Evolutionary conservation across 2,113 vertebrate species (phyloP), one percentile per base, ranked within the genome.

Genomic region (Neoarius graeffei): DNA sequence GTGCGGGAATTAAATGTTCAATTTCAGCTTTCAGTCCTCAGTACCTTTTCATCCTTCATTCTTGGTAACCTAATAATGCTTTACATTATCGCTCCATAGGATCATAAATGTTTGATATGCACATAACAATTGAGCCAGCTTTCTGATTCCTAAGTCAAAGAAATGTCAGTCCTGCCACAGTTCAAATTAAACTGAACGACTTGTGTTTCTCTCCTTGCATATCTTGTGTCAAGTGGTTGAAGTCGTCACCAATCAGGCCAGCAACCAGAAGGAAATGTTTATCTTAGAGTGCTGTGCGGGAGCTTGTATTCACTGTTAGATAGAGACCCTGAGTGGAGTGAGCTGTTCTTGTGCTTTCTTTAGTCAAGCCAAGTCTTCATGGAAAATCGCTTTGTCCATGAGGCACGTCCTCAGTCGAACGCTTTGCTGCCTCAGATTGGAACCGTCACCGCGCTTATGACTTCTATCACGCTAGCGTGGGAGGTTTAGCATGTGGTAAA

Each of bases 41-140:
- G 27, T 66, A 64, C 60, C 35, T 81, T 85, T 88, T 42, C 76
- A 87, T 77, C 84, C 35, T 79, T 88, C 88, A 89, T 62, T 30
- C 80, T 48, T 25, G 5, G 80, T 82, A 84, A 50, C 89, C 81
- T 54, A 66, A 90, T 85, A 89, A 85, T 84, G 57, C 74, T 81
- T 80, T 85, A 82, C 56, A 81, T 83, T 90, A 76, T 81, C 76
- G 1, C 76, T 79, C 57, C 74, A 54, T 89, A 79, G 77, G 81
- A 79, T 92, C 80, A 81, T 89, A 89, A 86, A 89, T 89, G 92
- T 89, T 85, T 89, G 88, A 87, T 84, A 73, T 85, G 54, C 69
- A n/a, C 76, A 87, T 87, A 89, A 79, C 80, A 67, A 35, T 25
- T 2, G 42, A 76, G 87, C 87, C 84, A 87, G 73, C 64, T 87